phyloP scores from a whole-genome alignment of 2,113 vertebrate genomes.

The Rhegmatorhina hoffmannsi region DNA sequence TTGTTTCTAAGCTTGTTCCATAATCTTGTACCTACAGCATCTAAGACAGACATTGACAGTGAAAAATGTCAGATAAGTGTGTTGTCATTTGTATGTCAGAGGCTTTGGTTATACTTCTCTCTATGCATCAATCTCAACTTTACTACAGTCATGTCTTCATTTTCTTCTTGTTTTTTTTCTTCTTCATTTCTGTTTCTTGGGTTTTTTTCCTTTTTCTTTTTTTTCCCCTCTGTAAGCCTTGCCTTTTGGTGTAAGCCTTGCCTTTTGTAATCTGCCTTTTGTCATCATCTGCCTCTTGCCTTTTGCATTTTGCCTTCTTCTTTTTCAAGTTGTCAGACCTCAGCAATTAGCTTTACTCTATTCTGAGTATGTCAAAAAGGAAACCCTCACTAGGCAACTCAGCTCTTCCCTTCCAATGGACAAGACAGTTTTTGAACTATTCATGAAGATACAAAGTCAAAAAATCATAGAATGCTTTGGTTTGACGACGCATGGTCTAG shows the following conservation, averaged over 20 bases:
- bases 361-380: background rate
- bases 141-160: background rate
- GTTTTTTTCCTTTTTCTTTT: accelerated
- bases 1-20: background rate
- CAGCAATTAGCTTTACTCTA: background rate
- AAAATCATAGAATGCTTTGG: background rate
- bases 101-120: background rate
- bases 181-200: background rate
- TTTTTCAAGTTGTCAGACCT: background rate
- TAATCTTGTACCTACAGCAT: background rate
- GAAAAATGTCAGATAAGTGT: background rate
- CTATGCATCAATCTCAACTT: background rate
- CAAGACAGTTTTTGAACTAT: background rate
- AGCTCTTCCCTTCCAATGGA: background rate
- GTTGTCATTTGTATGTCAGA: background rate
- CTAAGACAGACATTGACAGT: background rate
- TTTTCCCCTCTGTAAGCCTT: background rate
- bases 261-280: background rate
- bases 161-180: background rate
- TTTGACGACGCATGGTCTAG: background rate
- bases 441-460: background rate
- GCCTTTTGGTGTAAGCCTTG: background rate
- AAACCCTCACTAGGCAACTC: background rate
- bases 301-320: background rate
- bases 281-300: background rate